phyloP scores from a whole-genome alignment of 2,113 vertebrate genomes.

The Chrysemys picta region DNA sequence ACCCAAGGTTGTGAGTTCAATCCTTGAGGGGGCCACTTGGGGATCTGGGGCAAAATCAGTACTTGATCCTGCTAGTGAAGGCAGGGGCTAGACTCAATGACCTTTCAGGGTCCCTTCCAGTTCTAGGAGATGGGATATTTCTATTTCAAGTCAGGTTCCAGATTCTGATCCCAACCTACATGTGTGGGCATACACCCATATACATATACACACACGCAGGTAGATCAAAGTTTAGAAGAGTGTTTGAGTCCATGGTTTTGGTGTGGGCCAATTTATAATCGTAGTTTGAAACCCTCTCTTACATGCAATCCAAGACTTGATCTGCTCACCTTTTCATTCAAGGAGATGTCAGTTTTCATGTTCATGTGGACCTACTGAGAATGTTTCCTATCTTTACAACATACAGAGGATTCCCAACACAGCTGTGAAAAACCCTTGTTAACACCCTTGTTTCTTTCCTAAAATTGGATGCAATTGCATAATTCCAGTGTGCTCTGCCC shows the following conservation, averaged over 20 bases:
- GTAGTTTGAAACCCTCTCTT: not conserved
- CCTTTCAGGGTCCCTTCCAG: too few relatives aligned
- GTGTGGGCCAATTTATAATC: not conserved
- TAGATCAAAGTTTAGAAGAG: not conserved
- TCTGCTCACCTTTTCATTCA: not conserved
- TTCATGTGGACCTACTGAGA: not conserved
- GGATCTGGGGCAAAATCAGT: too few relatives aligned
- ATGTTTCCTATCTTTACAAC: not conserved
- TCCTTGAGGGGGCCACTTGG: too few relatives aligned
- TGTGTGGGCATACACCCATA: not conserved
- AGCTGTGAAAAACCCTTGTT: not conserved
- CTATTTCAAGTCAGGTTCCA: not conserved
- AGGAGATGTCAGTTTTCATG: not conserved
- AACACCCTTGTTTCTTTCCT: not conserved
- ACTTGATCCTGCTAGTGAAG: too few relatives aligned
- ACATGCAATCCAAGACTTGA: not conserved
- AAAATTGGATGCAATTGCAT: conserved; percentile 17
- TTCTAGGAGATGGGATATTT: too few relatives aligned
- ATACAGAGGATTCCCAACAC: not conserved
- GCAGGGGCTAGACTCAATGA: too few relatives aligned
- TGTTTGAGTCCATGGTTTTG: not conserved
- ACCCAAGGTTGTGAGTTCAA: too few relatives aligned
- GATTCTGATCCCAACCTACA: not conserved
- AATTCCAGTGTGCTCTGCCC: conserved; percentile 23
- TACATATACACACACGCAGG: not conserved